Evolutionary conservation across 2,113 vertebrate genomes (phyloP), one percentile per base, ranked within the genome.

Genomic region (Mugil cephalus): DNA sequence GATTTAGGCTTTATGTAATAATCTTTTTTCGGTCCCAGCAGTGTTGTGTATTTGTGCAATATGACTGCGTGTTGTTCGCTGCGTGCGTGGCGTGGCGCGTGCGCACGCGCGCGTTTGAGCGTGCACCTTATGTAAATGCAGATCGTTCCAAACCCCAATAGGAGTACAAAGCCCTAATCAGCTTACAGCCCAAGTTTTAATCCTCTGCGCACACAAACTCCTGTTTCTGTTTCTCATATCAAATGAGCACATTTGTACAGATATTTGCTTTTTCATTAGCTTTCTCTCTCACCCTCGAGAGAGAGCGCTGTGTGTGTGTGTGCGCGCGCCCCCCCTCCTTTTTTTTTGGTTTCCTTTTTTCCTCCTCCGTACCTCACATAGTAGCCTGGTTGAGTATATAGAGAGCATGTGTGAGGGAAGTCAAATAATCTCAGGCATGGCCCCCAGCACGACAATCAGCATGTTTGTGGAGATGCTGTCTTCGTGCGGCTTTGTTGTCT

Each of bases 131-230:
- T 88, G 88, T 88, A 91, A 91, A 93, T 91, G 74, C 71, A 84
- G 80, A 88, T 82, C 75, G 61, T 83, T 85, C 68, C 80, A 85
- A 87, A 89, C 51, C 88, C 88, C 87, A 78, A 80, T 65, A 86
- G 86, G 62, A 88, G 80, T 35, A 88, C 86, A 90, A 90, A 92
- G 81, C 89, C 45, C 74, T 87, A 91, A 93, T 93, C 89, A 88
- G 84, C 84, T 93, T 91, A 89, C 24, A 76, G 83, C 74, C 77
- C 76, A 88, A 88, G 79, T 92, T 91, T 87, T 87, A 91, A 92
- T 93, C 91, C 85, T 80, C 47, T 78, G 50, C 10, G 53, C 83
- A 89, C 80, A 79, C 81, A 86, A 84, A 87, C 89, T 84, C 85
- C 79, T 83, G 84, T 86, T 86, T 88, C 74, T 86, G 80, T 91